Percentiles rank a stretch among this genome's conserved stretches.
These are phyloP conservation scores for Athrips mouffetella DNA, from an alignment of 2,888 invertebrate species.

Conservation along the genomic window DNA sequence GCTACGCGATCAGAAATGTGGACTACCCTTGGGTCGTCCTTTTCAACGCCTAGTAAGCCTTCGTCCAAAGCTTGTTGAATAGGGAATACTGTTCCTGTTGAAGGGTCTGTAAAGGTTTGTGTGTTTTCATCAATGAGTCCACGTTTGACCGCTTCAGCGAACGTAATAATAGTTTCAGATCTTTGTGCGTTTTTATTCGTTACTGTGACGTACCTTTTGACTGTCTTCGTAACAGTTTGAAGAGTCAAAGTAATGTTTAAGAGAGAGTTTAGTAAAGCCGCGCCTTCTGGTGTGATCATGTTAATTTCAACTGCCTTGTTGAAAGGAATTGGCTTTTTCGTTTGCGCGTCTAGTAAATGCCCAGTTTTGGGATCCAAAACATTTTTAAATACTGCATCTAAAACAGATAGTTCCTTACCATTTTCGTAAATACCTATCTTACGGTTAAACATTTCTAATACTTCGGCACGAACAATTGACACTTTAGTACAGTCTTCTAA, in stretches of 20 bases:
- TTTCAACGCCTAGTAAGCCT: slow-evolving; percentile 82
- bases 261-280: slow-evolving; percentile 89
- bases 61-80: slow-evolving; percentile 88
- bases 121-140: slow-evolving; percentile 89
- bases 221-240: slow-evolving; percentile 90
- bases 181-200: slow-evolving; percentile 81
- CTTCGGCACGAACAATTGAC: slow-evolving; percentile 89
- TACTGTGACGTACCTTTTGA: slow-evolving; percentile 88
- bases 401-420: slow-evolving; percentile 86
- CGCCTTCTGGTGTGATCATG: slow-evolving; percentile 92
- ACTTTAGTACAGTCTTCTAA: slow-evolving; percentile 88
- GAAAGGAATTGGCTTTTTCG: slow-evolving; percentile 85
- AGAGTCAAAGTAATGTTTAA: slow-evolving; percentile 92
- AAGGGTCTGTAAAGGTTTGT: slow-evolving; percentile 87
- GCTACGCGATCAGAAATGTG: slow-evolving; percentile 58
- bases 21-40: slow-evolving; percentile 64
- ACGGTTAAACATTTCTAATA: slow-evolving; percentile 90
- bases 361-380: slow-evolving; percentile 93
- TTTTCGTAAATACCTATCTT: slow-evolving; percentile 89
- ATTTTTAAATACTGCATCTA: slow-evolving; percentile 92
- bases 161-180: slow-evolving; percentile 81
- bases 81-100: slow-evolving; percentile 83
- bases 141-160: slow-evolving; percentile 86
- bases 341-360: slow-evolving; percentile 86
- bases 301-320: slow-evolving; percentile 92